These are phyloP conservation scores for Drosophila tani DNA, from an alignment of 1,140 invertebrate genomes.

Conservation along the genomic window DNA sequence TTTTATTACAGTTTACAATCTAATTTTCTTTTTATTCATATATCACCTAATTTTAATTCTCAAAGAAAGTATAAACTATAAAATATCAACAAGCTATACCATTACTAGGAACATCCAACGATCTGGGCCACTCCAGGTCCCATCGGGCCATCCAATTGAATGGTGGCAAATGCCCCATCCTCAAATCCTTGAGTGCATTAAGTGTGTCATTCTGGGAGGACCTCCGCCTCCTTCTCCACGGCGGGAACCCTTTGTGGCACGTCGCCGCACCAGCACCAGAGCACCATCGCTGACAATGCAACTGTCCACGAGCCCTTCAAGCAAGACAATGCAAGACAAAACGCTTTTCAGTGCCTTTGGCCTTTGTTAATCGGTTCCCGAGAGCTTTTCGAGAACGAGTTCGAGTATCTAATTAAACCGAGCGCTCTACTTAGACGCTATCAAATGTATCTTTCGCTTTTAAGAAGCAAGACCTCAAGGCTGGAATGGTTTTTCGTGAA, in stretches of 20 bases:
- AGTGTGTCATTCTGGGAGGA: slow-evolving; percentile 52
- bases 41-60: no score
- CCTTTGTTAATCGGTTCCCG: slow-evolving; percentile 61
- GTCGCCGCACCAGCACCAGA: slow-evolving; percentile 1
- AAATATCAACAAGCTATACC: background rate
- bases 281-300: slow-evolving; percentile 59
- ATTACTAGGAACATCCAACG: background rate
- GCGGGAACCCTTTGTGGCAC: slow-evolving; percentile 53
- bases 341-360: slow-evolving; percentile 37
- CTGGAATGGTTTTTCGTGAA: slow-evolving; percentile 52
- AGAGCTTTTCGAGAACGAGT: slow-evolving; percentile 30
- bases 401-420: slow-evolving; percentile 75
- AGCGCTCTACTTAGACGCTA: slow-evolving; percentile 59
- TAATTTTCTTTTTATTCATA: no score
- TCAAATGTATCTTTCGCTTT: slow-evolving; percentile 46
- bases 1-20: background rate
- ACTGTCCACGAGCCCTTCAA: slow-evolving; percentile 55
- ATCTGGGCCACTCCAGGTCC: slow-evolving; percentile 17
- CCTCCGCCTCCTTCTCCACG: slow-evolving; percentile 14
- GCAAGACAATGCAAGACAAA: slow-evolving; percentile 51
- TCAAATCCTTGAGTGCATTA: slow-evolving; percentile 35
- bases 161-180: slow-evolving; percentile 3
- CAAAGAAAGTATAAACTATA: background rate
- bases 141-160: slow-evolving; percentile 13
- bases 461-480: slow-evolving; percentile 35